These are phyloP conservation scores for Eclectus roratus DNA, from an alignment of 2,113 vertebrate genomes.

Conservation along the genomic window DNA sequence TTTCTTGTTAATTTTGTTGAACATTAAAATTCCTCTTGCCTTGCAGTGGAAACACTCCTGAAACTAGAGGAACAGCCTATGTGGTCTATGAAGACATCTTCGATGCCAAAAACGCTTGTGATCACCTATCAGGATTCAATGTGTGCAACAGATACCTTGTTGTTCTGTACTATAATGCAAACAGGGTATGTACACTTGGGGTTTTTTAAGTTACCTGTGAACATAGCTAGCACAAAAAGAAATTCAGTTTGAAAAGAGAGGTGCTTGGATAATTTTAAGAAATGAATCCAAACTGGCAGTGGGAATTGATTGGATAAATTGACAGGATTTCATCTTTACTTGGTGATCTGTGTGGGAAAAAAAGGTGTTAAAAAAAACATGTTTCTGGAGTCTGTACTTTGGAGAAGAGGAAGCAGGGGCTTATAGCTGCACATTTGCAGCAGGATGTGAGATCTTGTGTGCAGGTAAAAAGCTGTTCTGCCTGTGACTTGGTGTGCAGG, in stretches of 20 bases:
- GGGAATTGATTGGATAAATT: not conserved
- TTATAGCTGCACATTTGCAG: not conserved
- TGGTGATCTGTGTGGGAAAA: not conserved
- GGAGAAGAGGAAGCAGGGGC: not conserved
- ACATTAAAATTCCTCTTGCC: not conserved
- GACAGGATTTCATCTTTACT: not conserved
- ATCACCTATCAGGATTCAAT: constrained; percentile 98
- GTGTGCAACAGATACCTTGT: constrained; percentile 99
- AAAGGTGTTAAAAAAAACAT: not conserved
- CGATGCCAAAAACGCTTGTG: constrained; percentile 97
- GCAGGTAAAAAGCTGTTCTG: rapidly evolving
- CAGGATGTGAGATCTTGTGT: not conserved
- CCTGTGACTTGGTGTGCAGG: rapidly evolving
- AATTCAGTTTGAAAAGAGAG: not conserved
- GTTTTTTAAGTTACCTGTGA: not conserved
- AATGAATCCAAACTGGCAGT: not conserved
- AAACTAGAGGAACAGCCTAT: constrained; percentile 94
- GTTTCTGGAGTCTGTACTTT: not conserved
- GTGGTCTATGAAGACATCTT: constrained; percentile 99
- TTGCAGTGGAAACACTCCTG: constrained; percentile 94
- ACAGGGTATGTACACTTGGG: constrained; percentile 81
- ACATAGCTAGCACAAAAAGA: not conserved
- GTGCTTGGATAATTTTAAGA: not conserved
- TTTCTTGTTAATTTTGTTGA: not conserved
- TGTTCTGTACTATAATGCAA: constrained; percentile 96